Evolutionary conservation across 1,140 invertebrate genomes (phyloP), one percentile per base, ranked within the genome.

Genomic region (Diachasmimorpha longicaudata): DNA sequence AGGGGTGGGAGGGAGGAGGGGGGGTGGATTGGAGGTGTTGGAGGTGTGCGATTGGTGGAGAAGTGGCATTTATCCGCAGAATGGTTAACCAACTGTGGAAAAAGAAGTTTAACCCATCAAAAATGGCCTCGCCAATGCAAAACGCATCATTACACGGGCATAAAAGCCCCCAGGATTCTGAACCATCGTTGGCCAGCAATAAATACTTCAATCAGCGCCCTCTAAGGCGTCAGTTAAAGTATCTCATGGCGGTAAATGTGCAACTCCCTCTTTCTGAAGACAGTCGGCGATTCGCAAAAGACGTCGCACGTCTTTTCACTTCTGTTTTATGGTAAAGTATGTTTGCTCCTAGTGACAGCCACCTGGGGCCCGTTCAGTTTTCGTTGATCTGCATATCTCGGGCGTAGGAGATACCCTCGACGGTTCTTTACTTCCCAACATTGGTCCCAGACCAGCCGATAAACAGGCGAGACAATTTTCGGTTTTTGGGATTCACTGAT

Each of bases 171-270:
- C 70, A 52, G 75, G 67, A 31, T 46, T 48, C 72, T 55, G 71
- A 75, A 71, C 21, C 48, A 74, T 77, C 70, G 75, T 75, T 74
- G 72, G 81, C 58, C 58, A 63, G 85, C 84, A 86, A 87, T 87
- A 87, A 87, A 87, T 87, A 87, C 85, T 87, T 87, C 86, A 83
- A 87, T 86, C 86, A 87, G 85, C 78, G 81, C 84, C 82, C 84
- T 86, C 84, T 86, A 83, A 85, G 85, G 85, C 83, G 85, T 87
- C 85, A 87, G 85, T 87, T 86, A 87, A 85, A 78, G 77, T 80
- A 80, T 77, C 81, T 78, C 31, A 69, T 44, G 37, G 39, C 69
- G 55, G 68, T 75, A 42, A 10, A 39, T 58, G 58, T 23, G 0
- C 36, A 23, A 37, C 68, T 37, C 71, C 58, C 58, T 72, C 46